Evolutionary conservation across 1,140 invertebrate species (phyloP), one percentile per base, ranked within the genome.

Genomic region (Zophobas atratus): DNA sequence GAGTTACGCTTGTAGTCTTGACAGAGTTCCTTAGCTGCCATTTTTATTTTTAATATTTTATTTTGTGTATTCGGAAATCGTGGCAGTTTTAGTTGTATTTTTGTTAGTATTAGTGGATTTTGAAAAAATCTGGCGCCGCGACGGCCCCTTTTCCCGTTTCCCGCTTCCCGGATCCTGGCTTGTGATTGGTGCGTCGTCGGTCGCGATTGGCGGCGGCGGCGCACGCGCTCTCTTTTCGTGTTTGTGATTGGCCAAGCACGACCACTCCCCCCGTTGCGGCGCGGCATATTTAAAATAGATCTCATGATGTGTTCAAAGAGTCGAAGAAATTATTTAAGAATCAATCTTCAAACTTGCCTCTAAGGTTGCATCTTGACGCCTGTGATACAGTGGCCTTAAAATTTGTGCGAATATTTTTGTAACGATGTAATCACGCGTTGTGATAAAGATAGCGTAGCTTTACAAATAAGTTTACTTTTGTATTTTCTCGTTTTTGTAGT

Each of bases 341-440:
- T 67, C 6, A 32, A n/a, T 20, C 38, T 38, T 8, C 20, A 20
- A 67, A 67, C 51, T 73, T 53, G 71, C 71, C 55, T 73, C 32
- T 56, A 73, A 73, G 38, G 55, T 48, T 55, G 20, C 60, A 67
- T 41, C 38, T 43, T 34, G 8, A n/a, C 41, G 71, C 71, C 71
- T 73, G 71, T 73, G 71, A 73, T 73, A 73, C 49, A 34, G 49
- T 57, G 71, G 71, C 51, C 71, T 73, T 73, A 73, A 43, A 32
- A 55, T 56, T 73, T 38, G 48, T 73, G 71, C 71, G 38, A 73
- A 53, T 73, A 51, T 73, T 51, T 53, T 55, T 53, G 33, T 73
- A 67, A 6, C 20, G 33, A 46, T 67, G 39, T 67, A 43, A 67
- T 67, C 60, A 67, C 60, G n/a, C n/a, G 6, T 43, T 67, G 60